phyloP scores from a whole-genome alignment of 2,888 invertebrate genomes.

The Agriotes lineatus region DNA sequence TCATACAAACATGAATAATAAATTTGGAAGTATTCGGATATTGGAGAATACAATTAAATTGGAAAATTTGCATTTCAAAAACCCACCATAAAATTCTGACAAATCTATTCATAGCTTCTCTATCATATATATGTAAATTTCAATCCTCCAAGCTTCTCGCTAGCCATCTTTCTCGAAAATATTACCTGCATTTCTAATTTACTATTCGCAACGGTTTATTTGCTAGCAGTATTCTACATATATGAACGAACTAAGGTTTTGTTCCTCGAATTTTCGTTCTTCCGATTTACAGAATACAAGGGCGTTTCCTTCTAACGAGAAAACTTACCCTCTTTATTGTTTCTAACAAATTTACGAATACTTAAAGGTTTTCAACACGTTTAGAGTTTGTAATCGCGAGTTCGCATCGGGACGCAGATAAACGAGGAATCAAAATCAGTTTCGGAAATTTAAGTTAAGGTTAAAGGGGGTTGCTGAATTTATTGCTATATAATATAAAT shows the following conservation, averaged over 20 bases:
- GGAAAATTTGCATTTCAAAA: background rate
- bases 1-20: too few species aligned
- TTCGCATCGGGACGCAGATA: background rate
- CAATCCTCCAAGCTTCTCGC: background rate
- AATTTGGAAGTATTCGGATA: background rate
- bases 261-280: slow-evolving; percentile 7
- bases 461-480: background rate
- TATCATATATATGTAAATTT: slow-evolving; percentile 8
- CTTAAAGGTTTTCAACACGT: slow-evolving; percentile 10
- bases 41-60: too few species aligned
- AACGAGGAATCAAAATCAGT: background rate
- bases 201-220: slow-evolving; percentile 7
- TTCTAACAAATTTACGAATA: slow-evolving; percentile 13
- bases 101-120: slow-evolving; percentile 10
- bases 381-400: slow-evolving; percentile 6
- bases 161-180: slow-evolving; percentile 2
- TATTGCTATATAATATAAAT: slow-evolving; percentile 1
- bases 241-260: background rate
- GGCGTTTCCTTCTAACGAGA: slow-evolving; percentile 5
- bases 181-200: too few species aligned
- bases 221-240: background rate
- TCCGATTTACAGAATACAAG: background rate
- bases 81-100: background rate
- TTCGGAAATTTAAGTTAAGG: background rate
- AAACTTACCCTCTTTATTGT: slow-evolving; percentile 15